These are phyloP conservation scores for Phyllotis vaccarum DNA, from an alignment of 2,797 vertebrate species.

Conservation along the genomic window DNA sequence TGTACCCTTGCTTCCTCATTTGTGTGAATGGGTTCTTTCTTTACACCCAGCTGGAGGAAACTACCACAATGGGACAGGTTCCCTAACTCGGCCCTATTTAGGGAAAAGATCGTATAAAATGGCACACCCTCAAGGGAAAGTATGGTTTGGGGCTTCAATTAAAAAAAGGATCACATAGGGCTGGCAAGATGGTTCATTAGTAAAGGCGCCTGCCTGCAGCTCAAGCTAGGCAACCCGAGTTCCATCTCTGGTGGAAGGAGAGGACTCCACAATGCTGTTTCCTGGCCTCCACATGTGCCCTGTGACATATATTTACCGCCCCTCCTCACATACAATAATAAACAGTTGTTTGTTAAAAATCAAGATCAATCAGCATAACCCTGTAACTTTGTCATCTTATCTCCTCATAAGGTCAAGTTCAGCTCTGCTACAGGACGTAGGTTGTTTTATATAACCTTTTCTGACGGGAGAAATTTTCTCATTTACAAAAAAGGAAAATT, in stretches of 20 bases:
- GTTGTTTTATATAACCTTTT: no score
- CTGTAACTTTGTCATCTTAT: not conserved
- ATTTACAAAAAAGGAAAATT: no score
- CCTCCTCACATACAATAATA: not conserved
- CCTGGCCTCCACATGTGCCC: not conserved
- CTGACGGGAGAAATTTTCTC: no score
- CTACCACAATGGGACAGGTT: not conserved
- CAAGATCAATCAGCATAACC: not conserved
- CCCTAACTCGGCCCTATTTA: not conserved
- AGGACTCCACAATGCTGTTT: not conserved
- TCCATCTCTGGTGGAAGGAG: not conserved
- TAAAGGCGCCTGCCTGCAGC: not conserved
- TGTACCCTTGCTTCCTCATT: not conserved
- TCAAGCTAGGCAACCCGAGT: not conserved
- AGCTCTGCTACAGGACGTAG: not conserved
- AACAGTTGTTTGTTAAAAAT: not conserved
- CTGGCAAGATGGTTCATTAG: not conserved
- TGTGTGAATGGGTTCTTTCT: not conserved
- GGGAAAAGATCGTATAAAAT: not conserved
- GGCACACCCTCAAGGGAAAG: not conserved
- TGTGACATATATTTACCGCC: not conserved
- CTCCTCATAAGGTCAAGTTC: not conserved
- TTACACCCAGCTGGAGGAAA: not conserved
- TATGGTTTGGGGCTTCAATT: not conserved
- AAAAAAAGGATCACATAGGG: not conserved